These are phyloP conservation scores for Ciconia stormi DNA, from an alignment of 2,113 vertebrate species.

Conservation along the genomic window DNA sequence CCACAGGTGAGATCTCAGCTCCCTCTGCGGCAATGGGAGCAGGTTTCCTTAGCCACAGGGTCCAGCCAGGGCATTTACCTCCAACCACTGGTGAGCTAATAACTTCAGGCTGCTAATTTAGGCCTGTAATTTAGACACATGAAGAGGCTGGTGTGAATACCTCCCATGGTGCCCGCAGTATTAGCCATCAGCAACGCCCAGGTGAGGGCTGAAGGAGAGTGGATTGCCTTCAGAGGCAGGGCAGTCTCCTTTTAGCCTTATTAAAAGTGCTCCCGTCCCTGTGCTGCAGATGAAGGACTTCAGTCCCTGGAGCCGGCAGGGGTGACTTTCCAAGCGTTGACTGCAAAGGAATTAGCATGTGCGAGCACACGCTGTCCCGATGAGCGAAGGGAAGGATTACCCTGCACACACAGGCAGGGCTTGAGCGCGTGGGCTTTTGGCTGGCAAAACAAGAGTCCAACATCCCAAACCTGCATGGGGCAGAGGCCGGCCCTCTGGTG, in stretches of 20 bases:
- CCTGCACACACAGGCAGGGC: too few species aligned
- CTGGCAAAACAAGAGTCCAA: not conserved
- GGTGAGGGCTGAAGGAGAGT: not conserved
- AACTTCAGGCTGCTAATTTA: not conserved
- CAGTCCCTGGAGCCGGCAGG: not conserved
- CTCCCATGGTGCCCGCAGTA: not conserved
- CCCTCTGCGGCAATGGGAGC: not conserved
- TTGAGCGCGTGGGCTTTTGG: not conserved
- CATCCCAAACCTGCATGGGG: fast-evolving
- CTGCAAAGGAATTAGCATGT: not conserved
- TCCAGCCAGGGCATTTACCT: not conserved
- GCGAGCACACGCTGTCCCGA: not conserved
- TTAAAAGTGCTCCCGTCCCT: not conserved
- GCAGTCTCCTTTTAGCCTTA: not conserved
- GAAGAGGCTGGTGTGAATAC: not conserved
- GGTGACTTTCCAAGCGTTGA: not conserved
- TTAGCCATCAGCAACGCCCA: not conserved
- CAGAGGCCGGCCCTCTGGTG: not conserved
- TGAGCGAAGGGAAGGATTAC: not conserved
- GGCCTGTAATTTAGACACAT: not conserved
- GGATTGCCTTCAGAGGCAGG: not conserved
- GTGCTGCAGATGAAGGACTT: not conserved
- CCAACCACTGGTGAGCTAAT: not conserved
- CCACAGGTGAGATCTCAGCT: not conserved
- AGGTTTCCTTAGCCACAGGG: not conserved